These are phyloP conservation scores for Rissa tridactyla DNA, from an alignment of 2,113 vertebrate genomes.

Conservation along the genomic window DNA sequence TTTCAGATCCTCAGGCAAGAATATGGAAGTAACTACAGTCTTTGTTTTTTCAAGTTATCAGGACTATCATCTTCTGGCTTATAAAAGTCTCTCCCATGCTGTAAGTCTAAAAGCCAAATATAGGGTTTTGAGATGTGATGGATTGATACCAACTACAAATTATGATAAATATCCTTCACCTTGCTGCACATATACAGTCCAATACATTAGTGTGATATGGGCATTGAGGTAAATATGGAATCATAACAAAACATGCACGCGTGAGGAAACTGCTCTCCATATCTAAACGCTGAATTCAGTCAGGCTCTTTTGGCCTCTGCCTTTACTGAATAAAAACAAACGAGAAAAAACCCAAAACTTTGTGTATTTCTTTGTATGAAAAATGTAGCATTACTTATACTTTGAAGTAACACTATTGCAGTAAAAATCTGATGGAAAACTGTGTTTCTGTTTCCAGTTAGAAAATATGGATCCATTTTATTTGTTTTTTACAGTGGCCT, in stretches of 20 bases:
- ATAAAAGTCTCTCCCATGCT: neutral
- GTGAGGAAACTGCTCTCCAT: neutral
- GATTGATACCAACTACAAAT: constrained; percentile 18
- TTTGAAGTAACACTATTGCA: neutral
- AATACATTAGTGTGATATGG: neutral
- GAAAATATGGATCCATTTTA: constrained; percentile 41
- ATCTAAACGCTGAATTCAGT: neutral
- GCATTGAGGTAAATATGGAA: neutral
- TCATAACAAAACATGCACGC: neutral
- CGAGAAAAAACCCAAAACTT: neutral
- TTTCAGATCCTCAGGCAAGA: constrained; percentile 58
- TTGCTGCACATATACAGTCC: neutral
- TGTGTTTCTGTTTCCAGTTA: constrained; percentile 16
- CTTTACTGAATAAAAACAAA: neutral
- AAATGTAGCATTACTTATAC: neutral
- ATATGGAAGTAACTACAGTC: constrained; percentile 19
- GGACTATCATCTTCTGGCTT: constrained; percentile 4
- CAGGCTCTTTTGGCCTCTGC: neutral
- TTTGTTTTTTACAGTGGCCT: constrained; percentile 56
- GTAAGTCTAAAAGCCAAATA: constrained; percentile 13
- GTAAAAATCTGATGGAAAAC: neutral
- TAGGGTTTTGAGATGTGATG: neutral
- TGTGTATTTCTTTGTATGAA: neutral
- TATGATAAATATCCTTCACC: neutral
- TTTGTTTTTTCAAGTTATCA: constrained; percentile 52